Base-by-base conservation (phyloP, 2,797 vertebrate genomes). In the Anniella stebbinsi region DNA sequence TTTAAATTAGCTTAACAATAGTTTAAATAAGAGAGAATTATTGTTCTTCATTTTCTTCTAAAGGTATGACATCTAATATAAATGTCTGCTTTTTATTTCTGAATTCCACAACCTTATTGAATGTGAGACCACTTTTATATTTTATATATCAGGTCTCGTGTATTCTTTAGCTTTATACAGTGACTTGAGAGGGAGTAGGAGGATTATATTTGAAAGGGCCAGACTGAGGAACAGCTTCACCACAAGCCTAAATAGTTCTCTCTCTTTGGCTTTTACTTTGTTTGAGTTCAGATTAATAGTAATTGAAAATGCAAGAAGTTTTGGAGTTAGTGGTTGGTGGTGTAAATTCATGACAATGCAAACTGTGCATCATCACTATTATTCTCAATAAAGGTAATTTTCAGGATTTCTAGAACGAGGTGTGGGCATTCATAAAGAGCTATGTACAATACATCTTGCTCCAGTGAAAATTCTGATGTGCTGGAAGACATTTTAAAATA, bases 291-390 rank as follows among this genome's bases (percentile, higher is more conserved):
- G 77, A 87, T 87, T 81, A 38, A 23, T 70, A 23, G 87, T 67
- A 93, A 30, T 80, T 89, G 90, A 57, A 60, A 41, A 73, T 80
- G 76, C 13, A 80, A 63, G 38, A 60, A 12, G 18, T 89, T 88
- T 93, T 30, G 15, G 8, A 21, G 76, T 25, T 67, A 75, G 93
- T 93, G 90, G 93, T 92, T 94, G 89, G 92, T 94, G 67, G 1
- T 88, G 0, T 69, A 45, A 87, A 78, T 67, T 1, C 28, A 36
- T 33, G 75, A 54, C 80, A 45, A 23, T 93, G 91, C 3, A 0
- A 78, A 81, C 38, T 80, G 93, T 15, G 18, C n/a, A 0, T 77
- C 57, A 45, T 36, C 1, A 0, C 1, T 70, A 6, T 80, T 86
- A 28, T 7, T 25, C 89, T 92, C 86, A 1, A 80, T 70, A 90